Evolutionary conservation across 2,888 invertebrate genomes (phyloP).

Genomic region (Prionchulus punctatus): DNA sequence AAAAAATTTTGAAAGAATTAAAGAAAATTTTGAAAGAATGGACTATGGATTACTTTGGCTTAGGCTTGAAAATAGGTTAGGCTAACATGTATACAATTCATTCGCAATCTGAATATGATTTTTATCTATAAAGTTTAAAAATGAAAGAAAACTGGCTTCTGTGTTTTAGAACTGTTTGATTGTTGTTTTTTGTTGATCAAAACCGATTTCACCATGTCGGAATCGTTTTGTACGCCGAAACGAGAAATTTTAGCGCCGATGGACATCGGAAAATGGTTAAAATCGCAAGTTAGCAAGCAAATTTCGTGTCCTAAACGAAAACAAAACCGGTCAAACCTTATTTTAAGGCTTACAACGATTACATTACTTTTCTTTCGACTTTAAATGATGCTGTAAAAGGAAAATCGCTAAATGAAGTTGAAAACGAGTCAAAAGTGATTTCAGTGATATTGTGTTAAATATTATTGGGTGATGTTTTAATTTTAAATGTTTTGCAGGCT

Average conservation of each 20-base stretch:
- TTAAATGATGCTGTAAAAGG: neutral
- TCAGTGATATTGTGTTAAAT: neutral
- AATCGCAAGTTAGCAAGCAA: neutral
- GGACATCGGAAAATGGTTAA: conserved; percentile 23
- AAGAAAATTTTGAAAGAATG: too few relatives aligned
- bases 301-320: neutral
- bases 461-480: too few relatives aligned
- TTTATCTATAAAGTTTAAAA: too few relatives aligned
- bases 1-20: too few relatives aligned
- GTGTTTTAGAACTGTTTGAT: too few relatives aligned
- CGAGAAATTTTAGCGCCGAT: conserved; percentile 22
- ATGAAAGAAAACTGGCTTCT: too few relatives aligned
- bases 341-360: conserved; percentile 6
- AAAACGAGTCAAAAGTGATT: neutral
- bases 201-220: too few relatives aligned
- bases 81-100: too few relatives aligned
- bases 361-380: neutral
- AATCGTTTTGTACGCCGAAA: too few relatives aligned
- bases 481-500: conserved; percentile 26
- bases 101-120: too few relatives aligned
- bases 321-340: neutral
- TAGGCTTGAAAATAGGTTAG: too few relatives aligned
- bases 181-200: too few relatives aligned
- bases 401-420: neutral
- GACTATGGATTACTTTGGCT: conserved; percentile 10